These are phyloP conservation scores for Diadema setosum DNA, from an alignment of 35 echinoderm and acorn worm genomes.

Conservation along the genomic window DNA sequence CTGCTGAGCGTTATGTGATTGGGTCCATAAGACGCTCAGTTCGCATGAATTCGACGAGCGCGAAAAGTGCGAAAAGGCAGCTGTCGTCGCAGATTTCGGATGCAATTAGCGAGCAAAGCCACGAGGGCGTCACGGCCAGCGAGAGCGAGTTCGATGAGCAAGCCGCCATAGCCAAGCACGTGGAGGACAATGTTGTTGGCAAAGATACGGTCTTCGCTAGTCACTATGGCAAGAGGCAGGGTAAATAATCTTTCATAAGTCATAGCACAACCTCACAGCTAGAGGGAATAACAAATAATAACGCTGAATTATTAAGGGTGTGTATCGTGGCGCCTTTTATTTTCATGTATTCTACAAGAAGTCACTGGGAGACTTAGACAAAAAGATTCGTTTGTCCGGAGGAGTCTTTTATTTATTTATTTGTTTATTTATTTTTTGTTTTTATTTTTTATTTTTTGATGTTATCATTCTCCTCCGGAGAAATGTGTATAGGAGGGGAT, in stretches of 20 bases:
- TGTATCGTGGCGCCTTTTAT: neutral
- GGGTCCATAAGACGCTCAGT: neutral
- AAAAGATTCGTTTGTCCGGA: too few relatives aligned
- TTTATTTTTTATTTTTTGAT: too few relatives aligned
- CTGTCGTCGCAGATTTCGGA: neutral
- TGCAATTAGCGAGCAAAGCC: neutral
- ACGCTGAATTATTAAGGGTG: neutral
- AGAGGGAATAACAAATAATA: neutral
- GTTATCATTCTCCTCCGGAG: too few relatives aligned
- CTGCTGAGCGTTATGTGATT: neutral
- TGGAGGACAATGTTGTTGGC: slow-evolving; percentile 93
- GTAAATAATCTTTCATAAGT: slow-evolving; percentile 55
- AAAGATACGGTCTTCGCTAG: slow-evolving; percentile 74
- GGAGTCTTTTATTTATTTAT: too few relatives aligned
- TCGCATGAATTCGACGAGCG: neutral
- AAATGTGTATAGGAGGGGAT: too few relatives aligned
- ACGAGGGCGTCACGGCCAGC: neutral
- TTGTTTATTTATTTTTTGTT: too few relatives aligned
- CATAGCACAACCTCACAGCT: neutral
- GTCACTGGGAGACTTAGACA: too few relatives aligned
- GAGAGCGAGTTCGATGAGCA: slow-evolving; percentile 39
- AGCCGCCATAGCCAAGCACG: slow-evolving; percentile 46
- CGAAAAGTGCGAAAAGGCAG: neutral
- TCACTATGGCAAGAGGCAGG: slow-evolving; percentile 70
- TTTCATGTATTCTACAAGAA: too few relatives aligned